Evolutionary conservation across 2,113 vertebrate species (phyloP), one percentile per base, ranked within the genome.

Genomic region (Salvelinus alpinus): DNA sequence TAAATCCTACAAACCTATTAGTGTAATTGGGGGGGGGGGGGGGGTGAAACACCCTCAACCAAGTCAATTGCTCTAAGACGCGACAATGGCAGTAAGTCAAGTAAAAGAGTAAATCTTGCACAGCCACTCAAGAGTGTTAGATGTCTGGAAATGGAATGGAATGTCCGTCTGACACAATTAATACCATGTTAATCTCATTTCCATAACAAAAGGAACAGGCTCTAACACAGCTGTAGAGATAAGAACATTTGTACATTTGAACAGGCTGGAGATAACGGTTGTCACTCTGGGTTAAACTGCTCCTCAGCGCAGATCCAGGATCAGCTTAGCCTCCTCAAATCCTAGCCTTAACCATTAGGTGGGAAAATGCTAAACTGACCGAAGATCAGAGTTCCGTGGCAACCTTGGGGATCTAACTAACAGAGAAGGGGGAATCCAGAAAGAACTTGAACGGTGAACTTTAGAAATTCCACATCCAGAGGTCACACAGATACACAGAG

Each of bases 381-480:
- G 4, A 5, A 62, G 59, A 62, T 62, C n/a, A 18, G 16, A 54
- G 14, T 54, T 54, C 51, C 12, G 16, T 54, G 48, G 48, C 48
- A 54, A 54, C 48, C 16, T 5, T 14, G 51, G 16, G 16, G 51
- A 54, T 18, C 51, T 54, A 16, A 18, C 48, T 54, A 6, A 51
- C 14, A 16, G 48, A 51, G 14, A 51, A 51, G 48, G 51, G 51
- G 51, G 12, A 54, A 44, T 44, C 11, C 38, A 44, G 8, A 44
- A 54, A 14, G 12, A 18, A 34, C 31, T 34, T 31, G 5, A 18
- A 13, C 31, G 7, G 29, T 20, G 31, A 64, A 74, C n/a, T 73
- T 51, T 60, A 20, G 27, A 81, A 27, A 8, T 29, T n/a, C 64
- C 77, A 7, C 59, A 18, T 82, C 80, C 83, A 84, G 66, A 44